Conservation (phyloP, 2,888 invertebrate genomes). For the Hirtodrosophila histrioides region DNA sequence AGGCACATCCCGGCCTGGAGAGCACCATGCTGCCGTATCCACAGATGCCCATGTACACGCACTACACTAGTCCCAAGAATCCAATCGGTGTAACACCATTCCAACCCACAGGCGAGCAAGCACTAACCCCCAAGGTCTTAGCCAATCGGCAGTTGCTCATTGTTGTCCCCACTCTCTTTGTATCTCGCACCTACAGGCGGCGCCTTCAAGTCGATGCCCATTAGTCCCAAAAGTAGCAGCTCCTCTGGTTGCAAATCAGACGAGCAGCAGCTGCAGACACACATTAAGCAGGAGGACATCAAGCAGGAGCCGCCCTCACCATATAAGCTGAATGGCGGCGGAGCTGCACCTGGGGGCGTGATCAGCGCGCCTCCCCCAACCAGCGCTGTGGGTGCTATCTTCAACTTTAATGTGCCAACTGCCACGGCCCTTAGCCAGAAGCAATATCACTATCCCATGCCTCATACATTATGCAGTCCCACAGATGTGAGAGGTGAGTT, state of each 20-base stretch:
- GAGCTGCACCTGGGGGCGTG: slow-evolving; percentile 43
- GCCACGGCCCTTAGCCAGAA: slow-evolving; percentile 76
- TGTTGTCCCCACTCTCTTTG: not conserved
- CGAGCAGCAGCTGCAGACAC: slow-evolving; percentile 65
- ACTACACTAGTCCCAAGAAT: slow-evolving; percentile 89
- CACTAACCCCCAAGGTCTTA: slow-evolving; percentile 16
- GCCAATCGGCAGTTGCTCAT: slow-evolving; percentile 46
- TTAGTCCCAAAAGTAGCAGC: slow-evolving; percentile 85
- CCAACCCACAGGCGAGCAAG: slow-evolving; percentile 89
- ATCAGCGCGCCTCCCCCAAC: slow-evolving; percentile 61
- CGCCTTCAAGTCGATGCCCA: slow-evolving; percentile 94
- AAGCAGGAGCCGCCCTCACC: slow-evolving; percentile 84
- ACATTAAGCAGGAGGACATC: slow-evolving; percentile 79
- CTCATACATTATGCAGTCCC: slow-evolving; percentile 75
- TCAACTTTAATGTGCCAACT: slow-evolving; percentile 84
- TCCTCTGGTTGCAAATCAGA: slow-evolving; percentile 72
- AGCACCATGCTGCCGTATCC: slow-evolving; percentile 83
- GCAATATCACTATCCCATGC: slow-evolving; percentile 72
- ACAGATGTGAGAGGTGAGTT: slow-evolving; percentile 74
- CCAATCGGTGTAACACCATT: slow-evolving; percentile 94
- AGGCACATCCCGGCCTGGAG: slow-evolving; percentile 87
- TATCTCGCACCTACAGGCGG: slow-evolving; percentile 86
- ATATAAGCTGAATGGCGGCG: slow-evolving; percentile 73
- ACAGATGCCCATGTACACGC: slow-evolving; percentile 85
- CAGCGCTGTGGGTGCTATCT: slow-evolving; percentile 72